Conservation (phyloP, 1,140 invertebrate genomes). For the Steinernema khuongi region DNA sequence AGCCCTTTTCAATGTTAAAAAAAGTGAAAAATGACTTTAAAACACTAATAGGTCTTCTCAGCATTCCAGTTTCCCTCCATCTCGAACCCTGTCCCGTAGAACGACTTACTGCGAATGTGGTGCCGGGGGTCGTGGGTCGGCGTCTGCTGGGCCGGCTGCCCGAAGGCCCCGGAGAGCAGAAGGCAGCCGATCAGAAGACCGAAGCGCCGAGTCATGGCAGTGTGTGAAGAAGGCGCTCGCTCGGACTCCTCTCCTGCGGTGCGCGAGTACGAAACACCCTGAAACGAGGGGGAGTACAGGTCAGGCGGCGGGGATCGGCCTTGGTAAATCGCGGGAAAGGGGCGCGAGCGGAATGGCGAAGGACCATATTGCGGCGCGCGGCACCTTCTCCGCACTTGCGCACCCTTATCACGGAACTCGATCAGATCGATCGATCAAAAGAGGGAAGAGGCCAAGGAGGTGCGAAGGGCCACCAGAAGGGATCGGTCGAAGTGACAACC, state of each 20-base stretch:
- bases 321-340: background rate
- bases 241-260: background rate
- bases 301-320: background rate
- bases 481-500: too few species aligned
- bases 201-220: background rate
- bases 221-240: background rate
- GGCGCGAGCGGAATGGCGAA: background rate
- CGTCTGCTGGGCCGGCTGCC: conserved; percentile 34
- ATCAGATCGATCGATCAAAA: too few species aligned
- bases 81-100: too few species aligned
- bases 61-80: too few species aligned
- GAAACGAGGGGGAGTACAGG: background rate
- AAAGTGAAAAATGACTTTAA: too few species aligned
- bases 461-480: too few species aligned
- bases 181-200: conserved; percentile 21
- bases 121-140: conserved; percentile 40
- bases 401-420: too few species aligned
- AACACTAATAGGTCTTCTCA: too few species aligned
- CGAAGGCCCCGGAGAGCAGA: conserved; percentile 23
- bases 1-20: too few species aligned
- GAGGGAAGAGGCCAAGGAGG: too few species aligned
- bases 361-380: background rate
- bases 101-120: conserved; percentile 37
- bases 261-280: too few species aligned
- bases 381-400: too few species aligned